A percentile compares a stretch with the other conserved stretches of the same genome.
Evolutionary conservation across 2,888 invertebrate genomes (phyloP).

Genomic region (Molorchus minor): DNA sequence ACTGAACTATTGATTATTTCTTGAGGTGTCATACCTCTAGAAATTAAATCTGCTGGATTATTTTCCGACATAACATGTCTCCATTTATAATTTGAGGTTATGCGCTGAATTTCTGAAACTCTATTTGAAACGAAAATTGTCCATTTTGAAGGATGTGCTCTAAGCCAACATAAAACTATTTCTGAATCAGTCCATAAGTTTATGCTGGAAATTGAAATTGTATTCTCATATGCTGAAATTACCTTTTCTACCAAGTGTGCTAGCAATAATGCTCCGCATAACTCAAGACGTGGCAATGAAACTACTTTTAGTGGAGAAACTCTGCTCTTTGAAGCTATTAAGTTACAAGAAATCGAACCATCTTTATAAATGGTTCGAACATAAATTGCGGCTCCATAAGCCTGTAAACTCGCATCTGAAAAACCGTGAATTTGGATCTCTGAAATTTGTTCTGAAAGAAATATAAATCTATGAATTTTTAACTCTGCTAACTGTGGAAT

Average conservation of each 20-base stretch:
- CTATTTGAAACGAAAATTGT: conserved; percentile 29
- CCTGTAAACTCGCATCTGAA: conserved; percentile 21
- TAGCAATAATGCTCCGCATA: too few species aligned
- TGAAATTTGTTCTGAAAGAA: conserved; percentile 2
- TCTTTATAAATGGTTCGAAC: conserved; percentile 18
- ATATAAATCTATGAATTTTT: background rate
- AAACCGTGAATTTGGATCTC: conserved; percentile 33
- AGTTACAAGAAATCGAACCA: too few species aligned
- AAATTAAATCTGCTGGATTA: too few species aligned
- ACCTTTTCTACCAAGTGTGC: too few species aligned
- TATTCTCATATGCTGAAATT: too few species aligned
- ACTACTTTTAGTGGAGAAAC: conserved; percentile 14
- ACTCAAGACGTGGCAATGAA: too few species aligned
- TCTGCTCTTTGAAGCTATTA: conserved; percentile 25
- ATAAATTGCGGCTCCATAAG: conserved; percentile 30
- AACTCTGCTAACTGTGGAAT: background rate
- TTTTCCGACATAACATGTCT: conserved; percentile 17
- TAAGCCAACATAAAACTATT: conserved; percentile 31
- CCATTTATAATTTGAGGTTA: conserved; percentile 23
- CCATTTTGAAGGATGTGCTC: conserved; percentile 23
- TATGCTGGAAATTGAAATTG: background rate
- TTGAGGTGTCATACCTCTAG: conserved; percentile 8
- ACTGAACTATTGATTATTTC: background rate
- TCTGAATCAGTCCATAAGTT: conserved; percentile 35
- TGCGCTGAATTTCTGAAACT: conserved; percentile 19